phyloP scores from a whole-genome alignment of 2,113 vertebrate species.

The Lepisosteus oculatus region DNA sequence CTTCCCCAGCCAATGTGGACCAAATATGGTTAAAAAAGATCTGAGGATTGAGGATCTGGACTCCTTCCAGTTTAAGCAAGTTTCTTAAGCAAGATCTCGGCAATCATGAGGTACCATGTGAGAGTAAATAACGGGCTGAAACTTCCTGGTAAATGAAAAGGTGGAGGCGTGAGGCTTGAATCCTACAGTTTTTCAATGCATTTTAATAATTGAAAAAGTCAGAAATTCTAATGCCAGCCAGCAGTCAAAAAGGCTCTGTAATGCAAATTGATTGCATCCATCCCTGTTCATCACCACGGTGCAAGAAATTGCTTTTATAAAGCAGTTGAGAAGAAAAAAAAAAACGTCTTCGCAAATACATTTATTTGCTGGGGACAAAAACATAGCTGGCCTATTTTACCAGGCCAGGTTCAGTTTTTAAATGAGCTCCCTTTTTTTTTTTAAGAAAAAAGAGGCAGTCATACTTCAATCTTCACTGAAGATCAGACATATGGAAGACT shows the following conservation, averaged over 20 bases:
- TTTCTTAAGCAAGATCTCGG: background rate
- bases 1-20: background rate
- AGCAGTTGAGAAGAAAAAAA: background rate
- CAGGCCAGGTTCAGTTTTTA: background rate
- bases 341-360: background rate
- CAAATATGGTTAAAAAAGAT: background rate
- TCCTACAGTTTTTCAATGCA: background rate
- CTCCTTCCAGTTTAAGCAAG: background rate
- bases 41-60: background rate
- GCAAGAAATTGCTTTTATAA: background rate
- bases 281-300: background rate
- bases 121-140: background rate
- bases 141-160: background rate
- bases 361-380: background rate
- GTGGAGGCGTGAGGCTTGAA: background rate
- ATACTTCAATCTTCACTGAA: too few relatives aligned
- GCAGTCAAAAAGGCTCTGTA: background rate
- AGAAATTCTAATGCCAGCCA: background rate
- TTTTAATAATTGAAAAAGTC: conserved; percentile 10
- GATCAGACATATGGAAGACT: too few relatives aligned
- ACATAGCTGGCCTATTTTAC: background rate
- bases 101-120: background rate
- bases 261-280: background rate
- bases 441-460: too few relatives aligned
- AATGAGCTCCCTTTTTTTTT: background rate